These are phyloP conservation scores for Hipposideros armiger DNA, from an alignment of 2,113 vertebrate species.

Conservation along the genomic window DNA sequence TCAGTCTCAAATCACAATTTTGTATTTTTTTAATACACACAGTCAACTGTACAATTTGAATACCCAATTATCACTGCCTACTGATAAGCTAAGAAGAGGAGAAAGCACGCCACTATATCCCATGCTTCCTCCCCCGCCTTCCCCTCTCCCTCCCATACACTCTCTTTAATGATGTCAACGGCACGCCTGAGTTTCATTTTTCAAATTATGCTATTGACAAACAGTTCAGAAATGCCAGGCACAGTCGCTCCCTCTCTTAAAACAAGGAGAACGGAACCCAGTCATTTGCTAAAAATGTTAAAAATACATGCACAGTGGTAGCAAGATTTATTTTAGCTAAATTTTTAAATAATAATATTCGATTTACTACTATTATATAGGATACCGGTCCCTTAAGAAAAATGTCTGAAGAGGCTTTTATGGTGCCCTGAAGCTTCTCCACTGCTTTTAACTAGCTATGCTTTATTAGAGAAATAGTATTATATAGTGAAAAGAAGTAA, in stretches of 20 bases:
- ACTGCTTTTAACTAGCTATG: neutral
- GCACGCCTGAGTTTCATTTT: slow-evolving; percentile 2
- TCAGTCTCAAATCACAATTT: neutral
- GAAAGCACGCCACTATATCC: neutral
- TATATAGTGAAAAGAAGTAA: neutral
- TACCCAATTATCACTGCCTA: neutral
- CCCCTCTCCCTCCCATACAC: neutral
- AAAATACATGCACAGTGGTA: slow-evolving; percentile 5
- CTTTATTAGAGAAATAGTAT: neutral
- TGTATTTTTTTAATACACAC: neutral
- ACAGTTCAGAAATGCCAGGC: slow-evolving; percentile 14
- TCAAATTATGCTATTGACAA: slow-evolving; percentile 1
- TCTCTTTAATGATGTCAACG: neutral
- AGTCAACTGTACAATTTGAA: slow-evolving; percentile 39
- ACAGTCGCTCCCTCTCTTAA: neutral
- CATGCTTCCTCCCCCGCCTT: neutral
- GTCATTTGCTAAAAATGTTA: slow-evolving; percentile 49
- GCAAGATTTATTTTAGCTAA: slow-evolving; percentile 14
- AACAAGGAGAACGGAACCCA: slow-evolving; percentile 45
- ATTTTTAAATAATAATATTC: slow-evolving; percentile 52
- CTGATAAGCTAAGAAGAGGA: neutral
- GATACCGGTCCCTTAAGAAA: neutral
- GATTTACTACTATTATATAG: slow-evolving; percentile 13
- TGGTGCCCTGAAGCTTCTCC: neutral
- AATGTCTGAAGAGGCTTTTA: neutral